phyloP scores from a whole-genome alignment of 2,797 vertebrate genomes.

The Platyrinchus mystaceus region DNA sequence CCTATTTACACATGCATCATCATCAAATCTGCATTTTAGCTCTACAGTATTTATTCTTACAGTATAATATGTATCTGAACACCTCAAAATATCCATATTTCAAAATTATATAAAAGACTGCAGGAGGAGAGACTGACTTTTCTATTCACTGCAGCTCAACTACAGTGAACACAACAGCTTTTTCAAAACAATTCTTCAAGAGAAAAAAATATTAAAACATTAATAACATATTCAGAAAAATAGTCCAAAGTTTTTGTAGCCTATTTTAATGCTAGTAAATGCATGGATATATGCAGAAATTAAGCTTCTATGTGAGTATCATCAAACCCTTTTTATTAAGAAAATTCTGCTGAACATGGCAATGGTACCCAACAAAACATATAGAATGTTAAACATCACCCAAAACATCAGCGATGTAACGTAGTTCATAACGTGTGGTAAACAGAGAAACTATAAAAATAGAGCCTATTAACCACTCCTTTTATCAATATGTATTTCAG shows the following conservation, averaged over 20 bases:
- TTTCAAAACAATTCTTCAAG: constrained; percentile 37
- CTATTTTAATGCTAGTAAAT: constrained; percentile 21
- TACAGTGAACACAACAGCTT: constrained; percentile 30
- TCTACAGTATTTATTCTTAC: constrained; percentile 27
- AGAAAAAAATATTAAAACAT: constrained; percentile 26
- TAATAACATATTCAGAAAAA: neutral
- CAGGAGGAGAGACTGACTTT: constrained; percentile 34
- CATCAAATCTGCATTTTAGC: constrained; percentile 65
- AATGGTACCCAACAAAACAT: neutral
- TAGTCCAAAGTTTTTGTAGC: neutral
- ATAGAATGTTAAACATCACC: neutral
- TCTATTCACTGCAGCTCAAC: constrained; percentile 50
- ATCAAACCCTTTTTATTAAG: neutral
- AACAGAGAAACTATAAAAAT: neutral
- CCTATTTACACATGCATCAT: constrained; percentile 57
- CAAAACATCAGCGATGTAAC: neutral
- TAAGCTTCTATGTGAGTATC: neutral
- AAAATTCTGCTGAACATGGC: neutral
- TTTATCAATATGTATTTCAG: neutral
- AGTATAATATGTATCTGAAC: constrained; percentile 46
- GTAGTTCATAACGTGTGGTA: neutral
- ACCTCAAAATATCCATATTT: constrained; percentile 42
- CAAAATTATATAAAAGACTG: constrained; percentile 56
- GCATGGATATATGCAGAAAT: neutral
- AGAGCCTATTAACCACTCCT: neutral